phyloP scores from a whole-genome alignment of 2,797 vertebrate genomes.

The Phalanger gymnotis region DNA sequence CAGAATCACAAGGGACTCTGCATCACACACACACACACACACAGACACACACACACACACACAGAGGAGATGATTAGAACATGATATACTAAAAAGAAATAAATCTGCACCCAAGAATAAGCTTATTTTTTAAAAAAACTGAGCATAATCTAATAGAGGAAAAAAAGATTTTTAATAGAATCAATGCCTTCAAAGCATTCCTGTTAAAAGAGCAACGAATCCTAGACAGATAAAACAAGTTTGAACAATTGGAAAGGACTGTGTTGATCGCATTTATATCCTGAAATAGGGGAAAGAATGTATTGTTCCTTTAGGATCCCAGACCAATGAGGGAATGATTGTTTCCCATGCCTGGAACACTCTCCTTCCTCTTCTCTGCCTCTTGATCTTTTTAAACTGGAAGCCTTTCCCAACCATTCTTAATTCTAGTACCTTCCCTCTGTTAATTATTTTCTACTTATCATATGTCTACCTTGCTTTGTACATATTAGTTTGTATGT shows the following conservation, averaged over 20 bases:
- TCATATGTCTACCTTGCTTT: background rate
- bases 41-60: too few species aligned
- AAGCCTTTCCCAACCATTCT: background rate
- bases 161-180: background rate
- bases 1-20: background rate
- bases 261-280: background rate
- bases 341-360: background rate
- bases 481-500: background rate
- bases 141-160: background rate
- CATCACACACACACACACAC: background rate
- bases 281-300: background rate
- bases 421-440: background rate
- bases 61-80: background rate
- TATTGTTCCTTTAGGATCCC: background rate
- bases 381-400: background rate
- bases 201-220: background rate
- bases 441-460: background rate
- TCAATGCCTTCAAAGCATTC: background rate
- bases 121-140: background rate
- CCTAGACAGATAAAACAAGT: too few species aligned
- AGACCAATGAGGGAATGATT: background rate
- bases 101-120: background rate
- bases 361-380: background rate
- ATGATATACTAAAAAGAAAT: background rate
- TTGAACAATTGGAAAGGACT: background rate